Percentiles rank a stretch among this genome's conserved stretches.
These are phyloP conservation scores for Aphidius colemani DNA, from an alignment of 2,888 invertebrate species.

Conservation along the genomic window DNA sequence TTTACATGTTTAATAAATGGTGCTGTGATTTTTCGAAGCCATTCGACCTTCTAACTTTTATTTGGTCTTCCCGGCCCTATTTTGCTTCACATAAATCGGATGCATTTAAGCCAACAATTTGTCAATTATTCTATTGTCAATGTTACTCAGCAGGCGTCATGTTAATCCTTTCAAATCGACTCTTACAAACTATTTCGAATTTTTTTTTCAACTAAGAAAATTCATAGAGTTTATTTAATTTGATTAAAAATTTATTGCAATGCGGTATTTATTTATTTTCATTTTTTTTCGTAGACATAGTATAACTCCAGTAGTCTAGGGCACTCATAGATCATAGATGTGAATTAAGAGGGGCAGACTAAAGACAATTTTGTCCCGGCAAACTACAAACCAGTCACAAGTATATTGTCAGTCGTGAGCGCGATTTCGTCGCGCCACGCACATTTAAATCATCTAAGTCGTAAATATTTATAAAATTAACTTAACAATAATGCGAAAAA, in stretches of 20 bases:
- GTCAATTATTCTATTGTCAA: constrained; percentile 54
- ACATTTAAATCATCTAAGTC: constrained; percentile 19
- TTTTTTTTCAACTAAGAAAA: neutral
- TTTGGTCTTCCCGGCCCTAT: constrained; percentile 15
- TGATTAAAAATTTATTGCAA: no score
- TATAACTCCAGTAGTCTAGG: no score
- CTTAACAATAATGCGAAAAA: no score
- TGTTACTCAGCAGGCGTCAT: constrained; percentile 53
- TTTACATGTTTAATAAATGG: constrained; percentile 4
- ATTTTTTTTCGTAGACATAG: neutral
- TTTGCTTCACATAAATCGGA: constrained; percentile 47
- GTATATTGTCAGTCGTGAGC: constrained; percentile 49
- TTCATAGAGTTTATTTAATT: no score
- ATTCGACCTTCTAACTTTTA: constrained; percentile 25
- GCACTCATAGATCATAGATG: constrained; percentile 10
- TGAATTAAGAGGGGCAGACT: constrained; percentile 18
- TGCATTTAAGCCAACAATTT: constrained; percentile 54
- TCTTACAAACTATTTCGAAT: neutral
- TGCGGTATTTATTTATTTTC: neutral
- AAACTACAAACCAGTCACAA: constrained; percentile 35
- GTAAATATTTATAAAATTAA: no score
- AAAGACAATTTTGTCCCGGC: neutral
- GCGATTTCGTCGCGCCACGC: constrained; percentile 51
- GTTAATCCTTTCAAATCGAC: constrained; percentile 16
- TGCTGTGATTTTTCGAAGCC: constrained; percentile 9